Evolutionary conservation across 2,797 vertebrate species (phyloP), one percentile per base, ranked within the genome.

Genomic region (Halcyon smyrnensis): DNA sequence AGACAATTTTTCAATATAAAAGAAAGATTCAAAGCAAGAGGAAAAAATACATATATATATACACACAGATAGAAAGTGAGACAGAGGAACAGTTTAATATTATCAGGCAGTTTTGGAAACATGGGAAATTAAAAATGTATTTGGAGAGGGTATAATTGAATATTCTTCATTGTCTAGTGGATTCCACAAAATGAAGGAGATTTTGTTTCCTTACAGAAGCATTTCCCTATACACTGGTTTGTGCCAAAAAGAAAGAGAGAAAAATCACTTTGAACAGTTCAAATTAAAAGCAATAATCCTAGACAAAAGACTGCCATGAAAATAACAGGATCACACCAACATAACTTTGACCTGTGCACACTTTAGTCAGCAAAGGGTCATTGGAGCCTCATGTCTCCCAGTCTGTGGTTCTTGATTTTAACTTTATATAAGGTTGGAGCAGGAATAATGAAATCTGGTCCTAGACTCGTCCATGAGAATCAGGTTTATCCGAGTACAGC

Each of bases 221-320:
- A 90, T 94, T 92, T 95, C 87, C 54, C 88, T 83, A 46, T 93
- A 71, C 76, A 68, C 71, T 45, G 48, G 60, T 91, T 94, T 64
- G 91, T 92, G 75, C 80, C 91, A 96, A 84, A 95, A 89, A 91
- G 57, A 95, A 69, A 78, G 89, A 91, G 59, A 94, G 62, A 93
- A 89, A 91, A 94, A 95, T 91, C 76, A 80, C 87, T 87, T 87
- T 88, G 87, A 91, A 92, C 78, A 92, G 73, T 67, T 87, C 88
- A 96, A 84, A 90, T 89, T 91, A 87, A 87, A 97, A 95, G 43
- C 81, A 93, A 90, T 88, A 91, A 88, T 83, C 91, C 82, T 87
- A 68, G 92, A 92, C 73, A 92, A 93, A 82, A 67, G n/a, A 60
- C 50, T 89, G 74, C 62, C 87, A 68, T 78, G 93, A 89, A 95